Evolutionary conservation across 2,888 invertebrate genomes (phyloP), one percentile per base, ranked within the genome.

Genomic region (Orchestes rusci): DNA sequence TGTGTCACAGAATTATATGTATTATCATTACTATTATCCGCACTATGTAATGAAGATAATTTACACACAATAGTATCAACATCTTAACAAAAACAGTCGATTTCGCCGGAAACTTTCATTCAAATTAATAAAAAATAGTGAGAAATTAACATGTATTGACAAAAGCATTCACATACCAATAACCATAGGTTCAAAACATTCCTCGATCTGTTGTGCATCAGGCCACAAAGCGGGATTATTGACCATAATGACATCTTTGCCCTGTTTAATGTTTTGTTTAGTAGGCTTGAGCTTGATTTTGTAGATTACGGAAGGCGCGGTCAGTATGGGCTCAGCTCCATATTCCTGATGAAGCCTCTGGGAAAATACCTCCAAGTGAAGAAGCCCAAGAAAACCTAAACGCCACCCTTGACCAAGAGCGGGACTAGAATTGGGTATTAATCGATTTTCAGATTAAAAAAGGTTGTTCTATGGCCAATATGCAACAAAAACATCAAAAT

Each of bases 371-470:
- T 92, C 92, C 69, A 92, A 75, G 61, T 92, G 92, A 12, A 92
- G 68, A 3, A 92, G 70, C 0, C 92, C 92, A 10, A 92, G 69
- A 64, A 92, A 92, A 2, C 92, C 92, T 17, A 91, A 68, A 31
- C 91, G 76, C 88, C 89, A 92, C 16, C 92, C 92, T 63, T 86
- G 84, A 2, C 91, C 92, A 43, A 92, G 70, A 2, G 91, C 91
- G 45, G 88, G 82, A 68, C 90, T 90, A 51, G 37, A 39, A n/a
- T n/a, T n/a, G n/a, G n/a, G 13, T 10, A 19, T 17, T 10, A 28
- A 37, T 5, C 13, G 16, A 4, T 40, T n/a, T n/a, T n/a, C n/a
- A n/a, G n/a, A n/a, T n/a, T n/a, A n/a, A n/a, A n/a, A n/a, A n/a
- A n/a, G n/a, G n/a, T n/a, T n/a, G n/a, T n/a, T n/a, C n/a, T n/a